Evolutionary conservation across 2,113 vertebrate genomes (phyloP).

Genomic region (Lophotis ruficrista): DNA sequence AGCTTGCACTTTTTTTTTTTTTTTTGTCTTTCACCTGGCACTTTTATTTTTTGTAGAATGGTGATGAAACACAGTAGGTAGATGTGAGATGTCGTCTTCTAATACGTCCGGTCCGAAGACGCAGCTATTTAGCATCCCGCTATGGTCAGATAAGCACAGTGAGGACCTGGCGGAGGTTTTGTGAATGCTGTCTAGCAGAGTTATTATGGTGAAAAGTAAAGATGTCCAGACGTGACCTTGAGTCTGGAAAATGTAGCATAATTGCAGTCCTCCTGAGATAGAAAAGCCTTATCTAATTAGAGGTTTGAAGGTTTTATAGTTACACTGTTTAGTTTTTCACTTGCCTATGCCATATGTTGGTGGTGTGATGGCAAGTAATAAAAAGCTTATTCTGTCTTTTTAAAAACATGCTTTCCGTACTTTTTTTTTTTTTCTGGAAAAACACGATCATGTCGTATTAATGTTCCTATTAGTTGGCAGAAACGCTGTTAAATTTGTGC

Average conservation of each 20-base stretch:
- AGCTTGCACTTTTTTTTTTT: neutral
- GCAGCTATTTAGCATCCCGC: neutral
- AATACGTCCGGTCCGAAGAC: accelerated
- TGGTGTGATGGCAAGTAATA: neutral
- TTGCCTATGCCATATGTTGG: neutral
- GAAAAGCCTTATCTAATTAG: conserved; percentile 5
- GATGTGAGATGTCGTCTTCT: neutral
- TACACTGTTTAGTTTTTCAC: neutral
- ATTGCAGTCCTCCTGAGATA: conserved; percentile 2
- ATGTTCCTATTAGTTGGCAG: neutral
- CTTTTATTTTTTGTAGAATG: neutral
- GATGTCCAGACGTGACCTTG: conserved; percentile 12
- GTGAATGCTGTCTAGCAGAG: neutral
- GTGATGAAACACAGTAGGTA: neutral
- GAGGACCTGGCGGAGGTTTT: neutral
- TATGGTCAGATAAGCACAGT: neutral
- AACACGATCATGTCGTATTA: neutral
- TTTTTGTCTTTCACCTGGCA: neutral
- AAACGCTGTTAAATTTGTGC: neutral
- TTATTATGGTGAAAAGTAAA: conserved; percentile 8
- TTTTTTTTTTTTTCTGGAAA: neutral
- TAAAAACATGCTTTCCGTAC: neutral
- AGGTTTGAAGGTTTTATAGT: conserved; percentile 27
- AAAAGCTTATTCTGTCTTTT: neutral
- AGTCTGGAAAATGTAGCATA: conserved; percentile 36